A percentile compares a stretch with the other conserved stretches of the same genome.
Conservation (phyloP, 2,888 invertebrate species). For the Hypomecis punctinalis region DNA sequence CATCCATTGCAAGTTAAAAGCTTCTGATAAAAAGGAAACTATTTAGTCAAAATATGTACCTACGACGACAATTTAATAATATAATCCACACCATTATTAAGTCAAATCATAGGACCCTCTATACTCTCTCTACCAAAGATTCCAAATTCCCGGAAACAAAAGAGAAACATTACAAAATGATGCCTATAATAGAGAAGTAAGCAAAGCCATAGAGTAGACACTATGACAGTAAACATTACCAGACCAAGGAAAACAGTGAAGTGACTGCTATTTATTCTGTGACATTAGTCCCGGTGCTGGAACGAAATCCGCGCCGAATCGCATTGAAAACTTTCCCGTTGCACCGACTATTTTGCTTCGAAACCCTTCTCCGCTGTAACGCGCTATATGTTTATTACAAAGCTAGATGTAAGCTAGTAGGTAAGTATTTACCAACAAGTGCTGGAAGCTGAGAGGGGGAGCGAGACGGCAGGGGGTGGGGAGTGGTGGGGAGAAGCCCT, state of each 20-base stretch:
- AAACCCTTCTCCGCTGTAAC: slow-evolving; percentile 7
- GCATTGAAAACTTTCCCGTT: slow-evolving; percentile 16
- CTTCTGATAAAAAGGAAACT: too few relatives aligned
- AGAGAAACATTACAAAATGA: background rate
- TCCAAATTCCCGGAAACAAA: background rate
- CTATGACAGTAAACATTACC: slow-evolving; percentile 1
- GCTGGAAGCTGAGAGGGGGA: slow-evolving; percentile 34
- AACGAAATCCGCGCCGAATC: slow-evolving; percentile 12
- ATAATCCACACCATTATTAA: too few relatives aligned
- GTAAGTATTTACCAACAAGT: slow-evolving; percentile 41
- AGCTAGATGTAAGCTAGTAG: slow-evolving; percentile 17
- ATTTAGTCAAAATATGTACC: too few relatives aligned
- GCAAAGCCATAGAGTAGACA: too few relatives aligned
- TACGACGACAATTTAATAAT: too few relatives aligned
- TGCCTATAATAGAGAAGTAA: too few relatives aligned
- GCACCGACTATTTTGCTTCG: slow-evolving; percentile 10
- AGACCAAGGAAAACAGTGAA: background rate
- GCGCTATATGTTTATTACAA: slow-evolving; percentile 15
- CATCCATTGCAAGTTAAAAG: too few relatives aligned
- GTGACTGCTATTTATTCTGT: background rate
- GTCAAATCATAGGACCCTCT: too few relatives aligned
- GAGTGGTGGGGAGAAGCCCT: slow-evolving; percentile 35
- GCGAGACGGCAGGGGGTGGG: slow-evolving; percentile 8
- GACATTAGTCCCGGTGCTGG: slow-evolving; percentile 6
- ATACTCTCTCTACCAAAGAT: background rate